phyloP scores from a whole-genome alignment of 2,797 vertebrate genomes.

The Aselliscus stoliczkanus region DNA sequence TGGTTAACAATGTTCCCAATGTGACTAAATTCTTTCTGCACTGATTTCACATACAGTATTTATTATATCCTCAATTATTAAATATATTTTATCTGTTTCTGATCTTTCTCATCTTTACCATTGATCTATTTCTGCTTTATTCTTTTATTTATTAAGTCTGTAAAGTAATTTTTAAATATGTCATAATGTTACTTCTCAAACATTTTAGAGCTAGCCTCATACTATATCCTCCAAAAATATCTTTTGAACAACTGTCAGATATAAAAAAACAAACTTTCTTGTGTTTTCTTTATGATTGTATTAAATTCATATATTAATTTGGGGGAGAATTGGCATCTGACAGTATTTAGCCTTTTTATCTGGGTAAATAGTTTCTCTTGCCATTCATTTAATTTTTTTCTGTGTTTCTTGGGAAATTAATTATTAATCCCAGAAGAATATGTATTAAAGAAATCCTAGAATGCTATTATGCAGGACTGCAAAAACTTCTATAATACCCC shows the following conservation, averaged over 20 bases:
- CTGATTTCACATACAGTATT: not conserved
- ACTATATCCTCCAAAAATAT: not conserved
- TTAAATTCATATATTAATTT: not conserved
- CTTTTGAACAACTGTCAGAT: not conserved
- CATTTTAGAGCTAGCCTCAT: not conserved
- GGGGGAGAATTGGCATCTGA: not conserved
- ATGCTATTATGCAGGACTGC: not conserved
- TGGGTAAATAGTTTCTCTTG: not conserved
- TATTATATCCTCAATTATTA: conserved; percentile 11
- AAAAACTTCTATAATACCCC: not conserved
- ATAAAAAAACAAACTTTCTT: not conserved
- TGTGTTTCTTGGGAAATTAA: not conserved
- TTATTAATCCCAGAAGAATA: not conserved
- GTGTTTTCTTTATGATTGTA: not conserved
- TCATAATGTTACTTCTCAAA: not conserved
- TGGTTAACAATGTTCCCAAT: not conserved
- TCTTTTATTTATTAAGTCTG: not conserved
- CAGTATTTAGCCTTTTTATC: not conserved
- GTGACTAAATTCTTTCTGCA: not conserved
- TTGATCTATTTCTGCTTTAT: not conserved
- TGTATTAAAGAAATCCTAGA: not conserved
- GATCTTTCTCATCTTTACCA: not conserved
- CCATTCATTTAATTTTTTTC: not conserved
- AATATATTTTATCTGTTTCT: not conserved
- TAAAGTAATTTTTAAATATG: not conserved